Evolutionary conservation across 2,888 invertebrate species (phyloP), one percentile per base, ranked within the genome.

Genomic region (Volucella zonaria): DNA sequence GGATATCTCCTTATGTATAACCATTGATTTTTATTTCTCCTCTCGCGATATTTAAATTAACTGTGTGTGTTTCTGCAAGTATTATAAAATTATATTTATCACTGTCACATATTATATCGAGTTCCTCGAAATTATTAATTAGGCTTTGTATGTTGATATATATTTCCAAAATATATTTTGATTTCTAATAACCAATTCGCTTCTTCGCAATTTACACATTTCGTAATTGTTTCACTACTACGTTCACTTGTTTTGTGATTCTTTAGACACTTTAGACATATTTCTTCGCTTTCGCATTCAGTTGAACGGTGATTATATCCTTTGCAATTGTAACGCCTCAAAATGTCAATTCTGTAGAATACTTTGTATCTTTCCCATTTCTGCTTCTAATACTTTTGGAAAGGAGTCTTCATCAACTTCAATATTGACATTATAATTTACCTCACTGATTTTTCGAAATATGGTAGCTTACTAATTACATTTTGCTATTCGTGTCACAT

Each of bases 261-360:
- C 12, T 58, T 71, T 47, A 71, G 40, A 64, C 70, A 73, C 73
- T 45, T 80, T n/a, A 56, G 15, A 23, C 80, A 67, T 52, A 59
- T 49, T 74, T 80, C 73, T 31, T 61, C 15, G 49, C 74, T 80
- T 54, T 38, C 67, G 43, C 67, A 61, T 14, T 74, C 61, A 11
- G 31, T 56, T 12, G 67, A 15, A n/a, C 12, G 61, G 10, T 68
- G 74, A 40, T 61, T 68, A 51, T 31, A 73, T 49, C 73, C 66
- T 40, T 18, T 42, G 40, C 74, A 68, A 31, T 62, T 67, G 23
- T 52, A 49, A 38, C 79, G 73, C 8, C 51, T 45, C 3, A 52
- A 12, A 8, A 67, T 59, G 11, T 76, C 66, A 11, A 56, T 45
- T 49, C 67, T 66, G 49, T 76, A 59, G 11, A 38, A 58, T 3